Conservation (phyloP, 2,888 invertebrate genomes). For the Julus scandinavius region DNA sequence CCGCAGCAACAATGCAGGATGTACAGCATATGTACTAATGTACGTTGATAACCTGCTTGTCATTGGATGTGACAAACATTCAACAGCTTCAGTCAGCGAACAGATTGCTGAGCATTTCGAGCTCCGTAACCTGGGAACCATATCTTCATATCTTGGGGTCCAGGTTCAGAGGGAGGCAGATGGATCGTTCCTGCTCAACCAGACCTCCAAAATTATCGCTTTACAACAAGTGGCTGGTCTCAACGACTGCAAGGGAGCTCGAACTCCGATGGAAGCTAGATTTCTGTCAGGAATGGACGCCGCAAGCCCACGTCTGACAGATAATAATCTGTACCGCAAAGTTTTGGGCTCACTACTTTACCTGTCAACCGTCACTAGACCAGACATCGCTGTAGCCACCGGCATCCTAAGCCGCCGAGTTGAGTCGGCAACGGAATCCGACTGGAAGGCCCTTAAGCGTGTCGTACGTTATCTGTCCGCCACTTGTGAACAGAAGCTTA, state of each 20-base stretch:
- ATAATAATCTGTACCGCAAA: conserved; percentile 56
- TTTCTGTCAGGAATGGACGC: not conserved
- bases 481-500: conserved; percentile 60
- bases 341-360: conserved; percentile 60
- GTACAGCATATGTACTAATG: not conserved
- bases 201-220: not conserved
- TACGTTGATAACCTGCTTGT: not conserved
- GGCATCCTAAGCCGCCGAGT: conserved; percentile 59
- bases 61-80: not conserved
- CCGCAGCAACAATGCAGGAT: not conserved
- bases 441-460: conserved; percentile 62
- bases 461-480: conserved; percentile 62
- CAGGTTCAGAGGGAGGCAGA: not conserved
- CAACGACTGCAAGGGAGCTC: not conserved
- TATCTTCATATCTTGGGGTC: not conserved
- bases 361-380: conserved; percentile 59
- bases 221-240: not conserved
- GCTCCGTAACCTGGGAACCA: not conserved
- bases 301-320: not conserved
- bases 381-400: conserved; percentile 60
- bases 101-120: not conserved
- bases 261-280: not conserved
- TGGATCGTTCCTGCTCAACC: not conserved
- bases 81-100: not conserved
- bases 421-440: conserved; percentile 57